A percentile compares a stretch with the other conserved stretches of the same genome.
Conservation (phyloP, 2,888 invertebrate genomes). For the Choreutis nemorana region DNA sequence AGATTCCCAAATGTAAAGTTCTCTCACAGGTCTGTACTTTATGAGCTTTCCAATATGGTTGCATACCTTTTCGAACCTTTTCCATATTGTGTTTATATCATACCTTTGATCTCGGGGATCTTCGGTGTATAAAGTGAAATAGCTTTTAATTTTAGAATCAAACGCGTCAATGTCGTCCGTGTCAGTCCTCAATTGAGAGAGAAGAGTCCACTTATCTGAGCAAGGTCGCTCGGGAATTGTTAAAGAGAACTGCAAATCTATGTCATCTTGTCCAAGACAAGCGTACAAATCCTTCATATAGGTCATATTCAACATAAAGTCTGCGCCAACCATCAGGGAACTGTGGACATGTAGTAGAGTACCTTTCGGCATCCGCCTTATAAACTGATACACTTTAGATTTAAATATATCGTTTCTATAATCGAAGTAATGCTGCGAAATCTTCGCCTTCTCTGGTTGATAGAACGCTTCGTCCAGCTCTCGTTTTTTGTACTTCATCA, state of each 20-base stretch:
- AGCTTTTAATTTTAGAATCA: constrained; percentile 56
- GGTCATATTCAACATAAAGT: constrained; percentile 69
- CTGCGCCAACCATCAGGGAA: constrained; percentile 67
- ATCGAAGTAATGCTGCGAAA: constrained; percentile 71
- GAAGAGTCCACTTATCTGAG: constrained; percentile 48
- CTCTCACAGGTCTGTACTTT: constrained; percentile 69
- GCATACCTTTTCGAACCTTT: constrained; percentile 63
- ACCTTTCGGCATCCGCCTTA: constrained; percentile 78
- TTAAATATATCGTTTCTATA: constrained; percentile 64
- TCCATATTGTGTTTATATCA: constrained; percentile 69
- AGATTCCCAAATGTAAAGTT: constrained; percentile 68
- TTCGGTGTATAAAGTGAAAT: constrained; percentile 61
- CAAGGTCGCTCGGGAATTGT: constrained; percentile 34
- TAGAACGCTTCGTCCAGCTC: constrained; percentile 58
- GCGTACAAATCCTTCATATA: constrained; percentile 69
- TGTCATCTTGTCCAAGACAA: constrained; percentile 33
- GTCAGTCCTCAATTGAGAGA: constrained; percentile 48
- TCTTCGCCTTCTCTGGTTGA: constrained; percentile 63
- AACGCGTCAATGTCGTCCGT: constrained; percentile 47
- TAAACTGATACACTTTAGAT: constrained; percentile 72
- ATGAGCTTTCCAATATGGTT: constrained; percentile 58
- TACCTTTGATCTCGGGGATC: constrained; percentile 35
- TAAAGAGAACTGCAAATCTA: constrained; percentile 40
- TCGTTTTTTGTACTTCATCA: constrained; percentile 63
- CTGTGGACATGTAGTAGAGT: constrained; percentile 75